phyloP scores from a whole-genome alignment of 2,797 vertebrate genomes.

The Avahi laniger region DNA sequence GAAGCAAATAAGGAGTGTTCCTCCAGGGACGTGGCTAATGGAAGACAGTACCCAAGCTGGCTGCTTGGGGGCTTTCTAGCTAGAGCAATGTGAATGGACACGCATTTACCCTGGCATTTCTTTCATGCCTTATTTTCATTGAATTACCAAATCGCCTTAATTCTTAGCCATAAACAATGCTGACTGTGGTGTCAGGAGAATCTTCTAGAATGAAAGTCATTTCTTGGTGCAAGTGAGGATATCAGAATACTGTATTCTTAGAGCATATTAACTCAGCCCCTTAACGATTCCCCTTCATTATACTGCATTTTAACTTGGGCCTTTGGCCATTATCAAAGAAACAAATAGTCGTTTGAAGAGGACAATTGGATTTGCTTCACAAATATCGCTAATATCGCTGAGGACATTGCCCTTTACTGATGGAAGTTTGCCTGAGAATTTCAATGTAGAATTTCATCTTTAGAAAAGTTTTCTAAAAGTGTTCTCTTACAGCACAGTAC shows the following conservation, averaged over 20 bases:
- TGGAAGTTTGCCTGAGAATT: neutral
- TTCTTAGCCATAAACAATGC: neutral
- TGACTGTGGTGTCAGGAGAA: neutral
- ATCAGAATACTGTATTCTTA: neutral
- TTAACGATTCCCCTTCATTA: neutral
- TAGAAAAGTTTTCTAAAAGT: neutral
- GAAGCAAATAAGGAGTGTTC: neutral
- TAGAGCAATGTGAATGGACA: accelerated
- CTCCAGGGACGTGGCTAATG: neutral
- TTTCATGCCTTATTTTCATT: neutral
- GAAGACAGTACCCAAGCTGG: neutral
- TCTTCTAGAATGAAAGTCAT: neutral
- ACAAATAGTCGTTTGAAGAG: neutral
- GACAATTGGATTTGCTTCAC: neutral
- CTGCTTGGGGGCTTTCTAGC: neutral
- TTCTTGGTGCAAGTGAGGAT: neutral
- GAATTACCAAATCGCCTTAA: neutral
- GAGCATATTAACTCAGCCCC: neutral
- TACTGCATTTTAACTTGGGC: neutral
- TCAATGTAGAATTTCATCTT: neutral
- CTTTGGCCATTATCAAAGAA: neutral
- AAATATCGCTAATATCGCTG: neutral
- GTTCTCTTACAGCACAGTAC: neutral
- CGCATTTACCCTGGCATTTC: neutral
- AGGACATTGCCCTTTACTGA: neutral